phyloP scores from a whole-genome alignment of 2,888 invertebrate species.

The Magallana nippona region DNA sequence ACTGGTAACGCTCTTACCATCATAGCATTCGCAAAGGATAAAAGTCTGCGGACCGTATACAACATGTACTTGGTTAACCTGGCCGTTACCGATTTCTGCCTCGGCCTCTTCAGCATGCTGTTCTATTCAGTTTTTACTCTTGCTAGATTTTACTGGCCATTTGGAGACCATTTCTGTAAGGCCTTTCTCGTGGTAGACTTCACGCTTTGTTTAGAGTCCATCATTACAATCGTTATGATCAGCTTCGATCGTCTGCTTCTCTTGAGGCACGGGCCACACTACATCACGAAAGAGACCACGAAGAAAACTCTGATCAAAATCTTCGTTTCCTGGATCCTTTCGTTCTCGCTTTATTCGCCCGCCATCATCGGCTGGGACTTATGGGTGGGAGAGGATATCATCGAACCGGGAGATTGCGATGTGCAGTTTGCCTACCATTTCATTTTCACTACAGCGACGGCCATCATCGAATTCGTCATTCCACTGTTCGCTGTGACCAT shows the following conservation, averaged over 20 bases:
- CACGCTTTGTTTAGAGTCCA: slow-evolving; percentile 62
- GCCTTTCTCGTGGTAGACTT: slow-evolving; percentile 62
- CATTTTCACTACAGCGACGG: slow-evolving; percentile 59
- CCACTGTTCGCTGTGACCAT: slow-evolving; percentile 58
- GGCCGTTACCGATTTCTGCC: slow-evolving; percentile 62
- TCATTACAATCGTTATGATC: slow-evolving; percentile 63
- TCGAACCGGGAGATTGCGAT: slow-evolving; percentile 63
- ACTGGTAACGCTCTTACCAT: slow-evolving; percentile 65
- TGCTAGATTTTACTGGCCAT: slow-evolving; percentile 59
- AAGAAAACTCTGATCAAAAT: slow-evolving; percentile 54
- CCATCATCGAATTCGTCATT: slow-evolving; percentile 63
- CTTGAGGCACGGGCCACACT: slow-evolving; percentile 58
- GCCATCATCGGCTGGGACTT: slow-evolving; percentile 67
- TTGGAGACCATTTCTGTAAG: slow-evolving; percentile 66
- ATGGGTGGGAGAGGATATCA: slow-evolving; percentile 60
- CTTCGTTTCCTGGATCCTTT: slow-evolving; percentile 59
- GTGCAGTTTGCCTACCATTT: slow-evolving; percentile 63
- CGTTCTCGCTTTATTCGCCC: slow-evolving; percentile 63
- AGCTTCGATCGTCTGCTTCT: slow-evolving; percentile 65
- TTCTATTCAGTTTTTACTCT: slow-evolving; percentile 66
- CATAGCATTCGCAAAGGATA: slow-evolving; percentile 61
- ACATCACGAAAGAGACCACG: slow-evolving; percentile 56
- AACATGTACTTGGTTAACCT: slow-evolving; percentile 67
- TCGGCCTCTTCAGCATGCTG: slow-evolving; percentile 64
- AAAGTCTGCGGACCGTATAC: slow-evolving; percentile 58